A percentile compares a stretch with the other conserved stretches of the same genome.
Conservation (phyloP, 1,140 invertebrate species). For the Latrodectus geometricus region DNA sequence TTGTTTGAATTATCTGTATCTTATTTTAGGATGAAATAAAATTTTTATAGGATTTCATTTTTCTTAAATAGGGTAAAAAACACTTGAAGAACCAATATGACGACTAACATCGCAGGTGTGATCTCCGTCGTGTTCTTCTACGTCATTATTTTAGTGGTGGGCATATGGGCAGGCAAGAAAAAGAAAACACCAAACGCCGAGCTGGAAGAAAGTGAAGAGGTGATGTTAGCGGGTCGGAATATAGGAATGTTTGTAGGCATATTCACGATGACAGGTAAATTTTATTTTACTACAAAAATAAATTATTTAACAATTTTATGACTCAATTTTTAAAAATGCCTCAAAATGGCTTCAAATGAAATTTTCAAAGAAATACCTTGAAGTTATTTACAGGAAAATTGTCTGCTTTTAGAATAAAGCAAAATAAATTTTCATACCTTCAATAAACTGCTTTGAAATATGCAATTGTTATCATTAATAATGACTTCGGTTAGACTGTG, state of each 20-base stretch:
- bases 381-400: too few relatives aligned
- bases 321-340: too few relatives aligned
- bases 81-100: slow-evolving; percentile 63
- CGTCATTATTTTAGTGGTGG: slow-evolving; percentile 89
- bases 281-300: background rate
- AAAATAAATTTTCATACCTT: too few relatives aligned
- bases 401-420: too few relatives aligned
- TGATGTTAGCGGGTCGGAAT: slow-evolving; percentile 95
- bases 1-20: background rate
- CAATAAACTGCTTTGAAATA: too few relatives aligned
- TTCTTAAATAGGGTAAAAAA: background rate
- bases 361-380: too few relatives aligned
- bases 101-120: slow-evolving; percentile 87
- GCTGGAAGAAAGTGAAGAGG: slow-evolving; percentile 81
- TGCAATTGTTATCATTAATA: too few relatives aligned
- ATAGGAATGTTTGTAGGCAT: slow-evolving; percentile 97
- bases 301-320: too few relatives aligned
- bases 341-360: too few relatives aligned
- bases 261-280: slow-evolving; percentile 96
- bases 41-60: background rate
- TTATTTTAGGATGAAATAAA: background rate
- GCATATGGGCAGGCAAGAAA: slow-evolving; percentile 95
- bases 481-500: too few relatives aligned
- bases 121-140: slow-evolving; percentile 95
- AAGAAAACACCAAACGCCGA: slow-evolving; percentile 82